A percentile compares a stretch with the other conserved stretches of the same genome.
phyloP scores from a whole-genome alignment of 1,140 invertebrate species.

The Paraescarpia echinospica region DNA sequence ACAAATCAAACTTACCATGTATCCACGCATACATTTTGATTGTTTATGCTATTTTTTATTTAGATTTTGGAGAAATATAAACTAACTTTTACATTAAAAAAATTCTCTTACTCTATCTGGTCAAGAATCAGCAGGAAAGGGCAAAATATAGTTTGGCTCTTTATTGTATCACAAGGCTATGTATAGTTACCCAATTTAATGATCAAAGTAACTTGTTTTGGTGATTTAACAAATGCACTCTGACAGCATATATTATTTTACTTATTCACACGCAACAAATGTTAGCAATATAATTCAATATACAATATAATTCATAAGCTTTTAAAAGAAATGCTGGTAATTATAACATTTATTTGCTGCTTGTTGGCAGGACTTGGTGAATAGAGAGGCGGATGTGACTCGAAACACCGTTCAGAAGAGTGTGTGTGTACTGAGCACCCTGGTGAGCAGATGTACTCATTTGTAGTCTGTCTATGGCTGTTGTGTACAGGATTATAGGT shows the following conservation, averaged over 20 bases:
- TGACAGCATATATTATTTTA: too few species aligned
- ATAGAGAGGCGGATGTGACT: slow-evolving; percentile 95
- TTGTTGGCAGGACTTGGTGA: slow-evolving; percentile 78
- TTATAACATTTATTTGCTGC: neutral
- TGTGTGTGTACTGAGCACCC: slow-evolving; percentile 84
- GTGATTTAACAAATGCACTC: too few species aligned
- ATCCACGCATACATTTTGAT: too few species aligned
- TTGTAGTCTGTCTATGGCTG: neutral
- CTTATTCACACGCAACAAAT: too few species aligned
- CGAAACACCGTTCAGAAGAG: slow-evolving; percentile 92
- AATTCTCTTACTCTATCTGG: too few species aligned
- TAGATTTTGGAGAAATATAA: too few species aligned
- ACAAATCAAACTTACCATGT: too few species aligned
- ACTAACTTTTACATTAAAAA: too few species aligned
- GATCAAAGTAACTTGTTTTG: neutral
- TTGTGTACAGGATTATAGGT: neutral
- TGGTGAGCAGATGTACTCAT: slow-evolving; percentile 63
- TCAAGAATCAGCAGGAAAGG: too few species aligned
- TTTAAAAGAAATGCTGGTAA: neutral
- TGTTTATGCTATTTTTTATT: too few species aligned
- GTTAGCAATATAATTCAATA: neutral
- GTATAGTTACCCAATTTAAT: neutral
- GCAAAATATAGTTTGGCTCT: too few species aligned
- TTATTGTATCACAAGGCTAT: too few species aligned
- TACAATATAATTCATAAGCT: neutral